phyloP scores from a whole-genome alignment of 2,888 invertebrate species.

The Alsophila aescularia region DNA sequence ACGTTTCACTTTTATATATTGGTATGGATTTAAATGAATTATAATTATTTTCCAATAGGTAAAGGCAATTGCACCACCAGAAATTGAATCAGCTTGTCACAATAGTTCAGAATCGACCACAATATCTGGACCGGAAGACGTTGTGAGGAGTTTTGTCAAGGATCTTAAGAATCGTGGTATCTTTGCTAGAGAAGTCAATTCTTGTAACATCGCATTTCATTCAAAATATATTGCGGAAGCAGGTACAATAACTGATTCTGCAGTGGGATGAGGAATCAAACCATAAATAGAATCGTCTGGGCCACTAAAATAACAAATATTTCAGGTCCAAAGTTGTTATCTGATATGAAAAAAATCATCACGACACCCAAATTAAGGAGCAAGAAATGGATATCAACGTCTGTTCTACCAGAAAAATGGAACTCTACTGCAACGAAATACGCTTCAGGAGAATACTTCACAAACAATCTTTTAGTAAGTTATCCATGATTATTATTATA shows the following conservation, averaged over 20 bases:
- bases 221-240: slow-evolving; percentile 87
- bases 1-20: too few species aligned
- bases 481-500: too few species aligned
- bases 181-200: slow-evolving; percentile 67
- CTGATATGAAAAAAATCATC: slow-evolving; percentile 85
- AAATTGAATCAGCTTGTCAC: slow-evolving; percentile 91
- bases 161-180: slow-evolving; percentile 54
- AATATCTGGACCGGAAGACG: slow-evolving; percentile 88
- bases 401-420: slow-evolving; percentile 88
- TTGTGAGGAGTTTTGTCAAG: slow-evolving; percentile 82
- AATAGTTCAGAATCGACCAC: slow-evolving; percentile 90
- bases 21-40: too few species aligned
- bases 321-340: slow-evolving; percentile 83
- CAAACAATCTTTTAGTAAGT: slow-evolving; percentile 88
- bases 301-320: not conserved
- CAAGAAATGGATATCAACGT: slow-evolving; percentile 91
- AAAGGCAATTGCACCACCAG: slow-evolving; percentile 72
- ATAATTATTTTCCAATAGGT: too few species aligned
- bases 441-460: slow-evolving; percentile 92
- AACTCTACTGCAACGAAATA: slow-evolving; percentile 77
- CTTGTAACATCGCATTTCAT: slow-evolving; percentile 94
- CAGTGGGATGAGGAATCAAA: too few species aligned
- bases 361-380: slow-evolving; percentile 86
- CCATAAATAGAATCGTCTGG: not conserved
- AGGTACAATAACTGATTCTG: slow-evolving; percentile 46